Evolutionary conservation across 2,888 invertebrate species (phyloP), one percentile per base, ranked within the genome.

Genomic region (Troglohyphantes excavatus): DNA sequence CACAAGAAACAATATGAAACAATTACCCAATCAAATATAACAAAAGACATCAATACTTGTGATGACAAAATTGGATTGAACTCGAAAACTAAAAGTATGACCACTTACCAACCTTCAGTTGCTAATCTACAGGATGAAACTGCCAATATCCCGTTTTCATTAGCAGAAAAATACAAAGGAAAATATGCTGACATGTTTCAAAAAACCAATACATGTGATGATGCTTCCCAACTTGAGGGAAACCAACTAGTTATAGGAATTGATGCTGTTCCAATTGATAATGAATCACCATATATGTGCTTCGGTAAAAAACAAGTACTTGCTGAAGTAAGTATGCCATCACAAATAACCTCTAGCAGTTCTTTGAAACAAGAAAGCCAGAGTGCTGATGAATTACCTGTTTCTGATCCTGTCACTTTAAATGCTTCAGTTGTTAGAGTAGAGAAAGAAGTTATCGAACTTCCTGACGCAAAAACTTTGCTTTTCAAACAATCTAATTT

Each of bases 221-320:
- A 53, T 53, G 2, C n/a, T n/a, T 19, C 73, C 17, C 21, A 72
- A 26, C 13, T 46, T 26, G 46, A 46, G 19, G 11, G 11, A 75
- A 59, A 19, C 6, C 59, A 63, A 33, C 11, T 46, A 59, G 68
- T 81, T 46, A 67, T 87, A 13, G 46, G 63, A 59, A 33, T 72
- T 13, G 27, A 67, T 72, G 73, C 81, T 27, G 65, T 79, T 27
- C 73, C 87, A 53, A 39, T 81, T 33, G 29, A 79, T 73, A 53
- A 73, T 29, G 46, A 65, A 17, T 75, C 81, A 21, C 53, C 65
- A 23, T 79, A 81, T 33, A 29, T 59, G 26, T 43, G 26, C 19
- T 81, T 87, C 33, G 43, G 67, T 19, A 17, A 73, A 5, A 27
- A 61, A 21, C 61, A 75, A 59, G 29, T 81, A 13, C 33, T 87